phyloP scores from a whole-genome alignment of 1,140 invertebrate genomes.

The Manduca sexta region DNA sequence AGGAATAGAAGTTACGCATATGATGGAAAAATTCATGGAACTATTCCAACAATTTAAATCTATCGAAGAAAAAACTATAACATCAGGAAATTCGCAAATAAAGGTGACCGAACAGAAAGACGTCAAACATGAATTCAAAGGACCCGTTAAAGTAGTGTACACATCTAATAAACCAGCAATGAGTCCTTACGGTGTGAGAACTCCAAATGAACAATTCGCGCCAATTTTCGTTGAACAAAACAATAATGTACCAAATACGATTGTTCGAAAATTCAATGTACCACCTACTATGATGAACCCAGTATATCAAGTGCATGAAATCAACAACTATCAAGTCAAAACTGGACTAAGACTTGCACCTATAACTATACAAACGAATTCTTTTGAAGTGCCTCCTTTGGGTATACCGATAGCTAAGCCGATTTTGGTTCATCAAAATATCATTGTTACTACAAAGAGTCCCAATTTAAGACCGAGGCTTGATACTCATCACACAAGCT shows the following conservation, averaged over 20 bases:
- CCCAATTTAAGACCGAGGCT: constrained; percentile 7
- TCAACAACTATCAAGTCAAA: neutral
- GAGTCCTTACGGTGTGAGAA: neutral
- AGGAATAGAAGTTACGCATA: constrained; percentile 8
- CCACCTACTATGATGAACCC: neutral
- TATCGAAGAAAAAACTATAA: constrained; percentile 12
- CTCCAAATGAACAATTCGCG: neutral
- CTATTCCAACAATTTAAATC: constrained; percentile 44
- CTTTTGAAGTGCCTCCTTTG: constrained; percentile 46
- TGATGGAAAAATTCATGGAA: constrained; percentile 43
- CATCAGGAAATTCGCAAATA: constrained; percentile 3
- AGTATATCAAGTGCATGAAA: neutral
- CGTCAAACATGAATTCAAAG: neutral
- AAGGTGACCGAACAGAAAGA: neutral
- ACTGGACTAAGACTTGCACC: constrained; percentile 3
- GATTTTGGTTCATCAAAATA: constrained; percentile 40
- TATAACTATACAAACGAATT: constrained; percentile 53
- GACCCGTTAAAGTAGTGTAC: neutral
- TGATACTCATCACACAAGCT: neutral
- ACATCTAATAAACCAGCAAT: neutral
- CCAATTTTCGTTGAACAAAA: neutral
- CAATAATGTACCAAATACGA: neutral
- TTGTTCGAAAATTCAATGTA: neutral
- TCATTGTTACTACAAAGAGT: constrained; percentile 35
- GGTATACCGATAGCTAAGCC: constrained; percentile 35